Base-by-base conservation (phyloP, 1,140 invertebrate species). In the Heterodera carotae region DNA sequence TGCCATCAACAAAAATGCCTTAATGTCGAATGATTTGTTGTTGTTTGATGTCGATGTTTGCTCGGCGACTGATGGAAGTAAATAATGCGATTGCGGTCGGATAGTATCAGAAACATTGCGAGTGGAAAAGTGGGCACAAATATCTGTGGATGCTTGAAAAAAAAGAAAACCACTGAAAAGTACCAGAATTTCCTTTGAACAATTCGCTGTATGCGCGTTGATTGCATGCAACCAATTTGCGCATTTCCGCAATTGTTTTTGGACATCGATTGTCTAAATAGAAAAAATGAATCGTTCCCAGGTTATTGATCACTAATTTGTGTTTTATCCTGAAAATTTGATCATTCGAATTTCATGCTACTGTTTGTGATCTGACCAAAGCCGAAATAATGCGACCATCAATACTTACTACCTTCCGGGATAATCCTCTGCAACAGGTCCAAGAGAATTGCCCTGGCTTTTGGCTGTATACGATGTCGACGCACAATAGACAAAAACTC, bases 391-490 rank as follows among this genome's bases (percentile, higher is more conserved):
- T n/a, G n/a, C n/a, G n/a, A n/a, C n/a, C n/a, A n/a, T n/a, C n/a
- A n/a, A n/a, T n/a, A n/a, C n/a, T n/a, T n/a, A n/a, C n/a, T 43
- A 62, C 60, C 60, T 62, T 62, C 8, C 7, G 60, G 60, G 10
- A 62, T 62, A 25, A 31, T 71, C 34, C 69, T 7, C 7, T 62
- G n/a, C 60, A 62, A 25, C 10, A 62, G 60, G 29, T 62, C 4
- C 60, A 62, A 31, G n/a, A 60, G 69, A 29, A 71, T 48, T 43
- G 59, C 69, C 33, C 69, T 71, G 31, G 59, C 69, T 71, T 71
- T 71, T 71, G 69, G 59, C 29, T 71, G 29, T 33, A 60, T 22
- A 18, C 59, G 69, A 34, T 71, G 59, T 22, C 31, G 56, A 15
- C 60, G 60, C 60, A 18, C 60, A 25, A 62, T 62, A 8, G 60